These are phyloP conservation scores for Aphelocoma californica DNA, from an alignment of 2,797 vertebrate genomes.

Conservation along the genomic window DNA sequence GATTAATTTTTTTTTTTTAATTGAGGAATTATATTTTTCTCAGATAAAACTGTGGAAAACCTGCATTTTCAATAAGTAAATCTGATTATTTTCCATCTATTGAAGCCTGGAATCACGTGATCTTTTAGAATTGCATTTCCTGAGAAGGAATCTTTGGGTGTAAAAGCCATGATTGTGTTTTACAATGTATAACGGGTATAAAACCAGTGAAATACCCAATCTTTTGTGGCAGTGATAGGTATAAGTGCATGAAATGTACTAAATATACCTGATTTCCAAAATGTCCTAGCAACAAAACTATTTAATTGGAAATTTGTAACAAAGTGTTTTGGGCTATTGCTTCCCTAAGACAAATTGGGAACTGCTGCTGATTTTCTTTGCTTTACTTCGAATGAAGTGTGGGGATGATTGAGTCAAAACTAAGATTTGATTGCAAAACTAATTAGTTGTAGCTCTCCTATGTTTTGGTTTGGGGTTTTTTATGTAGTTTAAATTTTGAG, in stretches of 20 bases:
- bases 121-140: neutral
- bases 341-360: neutral
- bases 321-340: neutral
- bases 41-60: neutral
- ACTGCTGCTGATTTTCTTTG: neutral
- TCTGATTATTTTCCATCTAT: neutral
- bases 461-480: neutral
- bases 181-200: neutral
- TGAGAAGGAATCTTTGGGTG: neutral
- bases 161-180: neutral
- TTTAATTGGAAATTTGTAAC: neutral
- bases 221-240: neutral
- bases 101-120: neutral
- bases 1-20: rapidly evolving
- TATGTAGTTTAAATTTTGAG: neutral
- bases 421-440: neutral
- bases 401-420: neutral
- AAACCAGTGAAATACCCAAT: neutral
- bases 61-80: neutral
- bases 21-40: neutral
- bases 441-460: neutral
- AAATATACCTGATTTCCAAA: neutral
- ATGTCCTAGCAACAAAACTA: neutral
- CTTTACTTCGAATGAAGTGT: neutral
- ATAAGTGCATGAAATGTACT: neutral